Evolutionary conservation across 2,888 invertebrate species (phyloP), one percentile per base, ranked within the genome.

Genomic region (Apotomis betuletana): DNA sequence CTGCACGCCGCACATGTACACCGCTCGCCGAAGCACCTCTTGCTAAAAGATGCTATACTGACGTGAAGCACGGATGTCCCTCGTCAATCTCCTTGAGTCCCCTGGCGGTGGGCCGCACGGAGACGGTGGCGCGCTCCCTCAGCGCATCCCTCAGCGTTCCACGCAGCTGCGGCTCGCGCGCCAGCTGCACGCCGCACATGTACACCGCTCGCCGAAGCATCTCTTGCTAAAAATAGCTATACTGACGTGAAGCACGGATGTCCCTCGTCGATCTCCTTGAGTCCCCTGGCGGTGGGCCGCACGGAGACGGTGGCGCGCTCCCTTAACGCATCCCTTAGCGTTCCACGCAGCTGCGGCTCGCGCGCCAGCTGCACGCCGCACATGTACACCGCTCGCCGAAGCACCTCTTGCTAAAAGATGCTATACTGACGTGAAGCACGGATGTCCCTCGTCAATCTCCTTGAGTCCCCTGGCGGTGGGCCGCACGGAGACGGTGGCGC

Each of bases 1-100:
- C 88, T 99, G 99, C 75, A 97, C 96, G 0, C 99, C 98, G 38
- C 99, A 97, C 96, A 99, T 98, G 89, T 97, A 97, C 81, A 97
- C 97, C 0, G 97, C 97, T 3, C 98, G 99, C 80, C 97, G 96
- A n/a, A n/a, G n/a, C n/a, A n/a, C n/a, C n/a, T n/a, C n/a, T n/a
- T n/a, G n/a, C n/a, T n/a, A n/a, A n/a, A n/a, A n/a, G n/a, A n/a
- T n/a, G n/a, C n/a, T n/a, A n/a, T 3, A 65, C 77, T 77, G 79
- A 94, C 95, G 94, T 93, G 84, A 95, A 98, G 78, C 97, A 96
- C 0, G 96, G 94, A 87, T 99, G 99, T 77, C 96, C 96, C 90
- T 99, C 99, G 85, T 99, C 99, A 75, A 99, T 98, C 81, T 98
- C 97, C 89, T 98, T 98, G 52, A 96, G 84, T 0, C 99, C 99